phyloP scores from a whole-genome alignment of 2,888 invertebrate species.

The Plagodis dolabraria region DNA sequence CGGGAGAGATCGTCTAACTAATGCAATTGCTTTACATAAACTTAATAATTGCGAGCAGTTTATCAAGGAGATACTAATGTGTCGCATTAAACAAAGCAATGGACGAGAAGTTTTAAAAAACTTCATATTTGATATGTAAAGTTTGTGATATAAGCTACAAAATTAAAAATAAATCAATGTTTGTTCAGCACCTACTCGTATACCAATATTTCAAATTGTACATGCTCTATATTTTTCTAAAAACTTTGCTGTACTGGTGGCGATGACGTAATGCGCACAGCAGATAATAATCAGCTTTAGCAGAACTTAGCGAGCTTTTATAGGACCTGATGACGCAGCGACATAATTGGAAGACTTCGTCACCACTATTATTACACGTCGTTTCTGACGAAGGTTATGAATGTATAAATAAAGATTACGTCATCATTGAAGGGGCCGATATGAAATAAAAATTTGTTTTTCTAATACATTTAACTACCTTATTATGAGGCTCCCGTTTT shows the following conservation, averaged over 20 bases:
- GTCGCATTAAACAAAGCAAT: neutral
- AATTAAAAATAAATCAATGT: no score
- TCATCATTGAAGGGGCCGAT: conserved; percentile 38
- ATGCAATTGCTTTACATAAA: neutral
- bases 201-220: no score
- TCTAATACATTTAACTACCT: no score
- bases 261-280: conserved; percentile 15
- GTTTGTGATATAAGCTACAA: no score
- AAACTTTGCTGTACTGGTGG: neutral
- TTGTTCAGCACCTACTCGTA: no score
- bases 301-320: conserved; percentile 34
- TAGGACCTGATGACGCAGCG: conserved; percentile 28
- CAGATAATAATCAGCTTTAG: conserved; percentile 9
- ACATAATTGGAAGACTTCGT: conserved; percentile 46
- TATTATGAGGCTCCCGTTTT: no score
- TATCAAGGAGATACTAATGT: neutral
- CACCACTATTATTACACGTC: conserved; percentile 43
- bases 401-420: conserved; percentile 48
- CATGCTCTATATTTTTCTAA: no score
- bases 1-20: conserved; percentile 10
- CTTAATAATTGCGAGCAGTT: neutral
- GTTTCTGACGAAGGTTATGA: conserved; percentile 40
- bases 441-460: neutral
- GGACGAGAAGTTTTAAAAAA: neutral
- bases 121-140: no score